These are phyloP conservation scores for Epinotia ramella DNA, from an alignment of 2,888 invertebrate species.

Conservation along the genomic window DNA sequence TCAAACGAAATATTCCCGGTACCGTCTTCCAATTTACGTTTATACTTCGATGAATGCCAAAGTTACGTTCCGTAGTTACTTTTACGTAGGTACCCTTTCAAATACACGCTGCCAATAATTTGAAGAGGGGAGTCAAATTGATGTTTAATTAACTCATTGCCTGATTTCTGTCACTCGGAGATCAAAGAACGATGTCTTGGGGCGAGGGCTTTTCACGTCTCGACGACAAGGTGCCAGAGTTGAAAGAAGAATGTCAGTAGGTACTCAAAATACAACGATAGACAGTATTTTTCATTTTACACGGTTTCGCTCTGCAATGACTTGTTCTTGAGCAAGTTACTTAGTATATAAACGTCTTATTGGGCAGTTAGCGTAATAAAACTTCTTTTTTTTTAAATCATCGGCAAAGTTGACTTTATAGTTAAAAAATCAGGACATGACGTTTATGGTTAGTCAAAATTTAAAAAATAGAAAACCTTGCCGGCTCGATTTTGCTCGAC, in stretches of 20 bases:
- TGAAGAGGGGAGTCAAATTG: constrained; percentile 58
- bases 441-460: too few relatives aligned
- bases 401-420: too few relatives aligned
- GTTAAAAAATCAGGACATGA: too few relatives aligned
- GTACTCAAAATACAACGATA: not conserved
- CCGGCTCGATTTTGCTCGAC: too few relatives aligned
- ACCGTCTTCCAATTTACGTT: constrained; percentile 12
- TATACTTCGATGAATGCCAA: constrained; percentile 8
- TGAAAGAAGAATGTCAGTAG: not conserved
- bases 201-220: constrained; percentile 57
- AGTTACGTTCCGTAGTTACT: constrained; percentile 20
- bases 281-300: too few relatives aligned
- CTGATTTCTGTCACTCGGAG: constrained; percentile 63
- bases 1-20: not conserved
- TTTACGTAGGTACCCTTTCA: constrained; percentile 34
- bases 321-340: too few relatives aligned
- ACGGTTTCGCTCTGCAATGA: too few relatives aligned
- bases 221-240: constrained; percentile 29
- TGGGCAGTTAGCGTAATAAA: too few relatives aligned
- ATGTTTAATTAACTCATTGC: constrained; percentile 75
- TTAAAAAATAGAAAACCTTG: too few relatives aligned
- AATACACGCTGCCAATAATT: constrained; percentile 36
- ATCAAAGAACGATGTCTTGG: constrained; percentile 67
- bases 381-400: too few relatives aligned
- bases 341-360: too few relatives aligned